A percentile compares a stretch with the other conserved stretches of the same genome.
Conservation (phyloP, 1,140 invertebrate species). For the Onthophagus taurus region DNA sequence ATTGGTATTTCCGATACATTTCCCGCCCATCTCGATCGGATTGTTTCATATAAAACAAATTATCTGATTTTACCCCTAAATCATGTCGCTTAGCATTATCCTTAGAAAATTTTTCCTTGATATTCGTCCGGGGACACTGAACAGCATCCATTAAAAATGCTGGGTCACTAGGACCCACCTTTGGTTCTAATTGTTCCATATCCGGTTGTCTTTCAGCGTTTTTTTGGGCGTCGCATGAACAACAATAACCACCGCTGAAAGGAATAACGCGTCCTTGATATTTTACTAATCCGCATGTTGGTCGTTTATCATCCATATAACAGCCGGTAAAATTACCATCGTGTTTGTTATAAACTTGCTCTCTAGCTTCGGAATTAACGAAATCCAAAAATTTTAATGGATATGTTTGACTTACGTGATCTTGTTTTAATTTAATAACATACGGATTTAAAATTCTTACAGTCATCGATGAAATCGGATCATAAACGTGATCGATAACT, state of each 20-base stretch:
- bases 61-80: neutral
- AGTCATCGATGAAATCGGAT: constrained; percentile 34
- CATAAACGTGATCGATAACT: constrained; percentile 39
- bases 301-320: constrained; percentile 26
- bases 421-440: constrained; percentile 39
- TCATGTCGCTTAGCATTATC: neutral
- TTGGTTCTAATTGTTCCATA: constrained; percentile 6
- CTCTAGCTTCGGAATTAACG: constrained; percentile 39
- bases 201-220: constrained; percentile 27
- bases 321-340: constrained; percentile 37
- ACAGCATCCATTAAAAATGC: constrained; percentile 19
- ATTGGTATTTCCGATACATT: neutral
- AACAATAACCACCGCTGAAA: constrained; percentile 43
- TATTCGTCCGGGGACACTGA: constrained; percentile 15
- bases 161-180: constrained; percentile 20
- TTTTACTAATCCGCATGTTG: constrained; percentile 38
- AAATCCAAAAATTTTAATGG: constrained; percentile 35
- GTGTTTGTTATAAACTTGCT: constrained; percentile 40
- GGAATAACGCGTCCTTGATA: constrained; percentile 33
- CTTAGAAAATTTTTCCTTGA: neutral
- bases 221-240: constrained; percentile 36
- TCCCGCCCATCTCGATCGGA: neutral
- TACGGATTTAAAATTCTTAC: constrained; percentile 38
- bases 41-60: neutral
- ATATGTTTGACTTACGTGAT: constrained; percentile 36